phyloP scores from a whole-genome alignment of 2,888 invertebrate species.

The Archaeoteleia sp. region DNA sequence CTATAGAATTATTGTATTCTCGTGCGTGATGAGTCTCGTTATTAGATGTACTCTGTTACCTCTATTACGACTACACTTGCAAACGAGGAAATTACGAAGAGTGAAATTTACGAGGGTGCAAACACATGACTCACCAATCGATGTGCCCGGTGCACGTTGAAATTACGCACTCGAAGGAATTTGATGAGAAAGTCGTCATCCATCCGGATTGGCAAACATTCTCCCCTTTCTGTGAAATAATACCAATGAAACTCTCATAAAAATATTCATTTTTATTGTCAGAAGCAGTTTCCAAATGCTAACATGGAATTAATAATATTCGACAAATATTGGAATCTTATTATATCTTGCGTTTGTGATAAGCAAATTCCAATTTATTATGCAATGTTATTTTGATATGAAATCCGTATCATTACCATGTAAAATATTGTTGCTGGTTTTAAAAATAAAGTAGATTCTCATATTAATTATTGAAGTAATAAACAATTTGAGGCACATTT shows the following conservation, averaged over 20 bases:
- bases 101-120: constrained; percentile 29
- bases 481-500: too few relatives aligned
- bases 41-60: constrained; percentile 33
- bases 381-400: too few relatives aligned
- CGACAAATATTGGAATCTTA: too few relatives aligned
- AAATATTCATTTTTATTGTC: constrained; percentile 6
- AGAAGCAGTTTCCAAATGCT: too few relatives aligned
- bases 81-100: constrained; percentile 40
- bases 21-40: constrained; percentile 31
- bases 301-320: too few relatives aligned
- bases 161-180: constrained; percentile 85
- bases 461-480: too few relatives aligned
- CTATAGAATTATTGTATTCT: constrained; percentile 41
- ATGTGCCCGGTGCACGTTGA: constrained; percentile 83
- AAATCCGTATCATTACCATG: too few relatives aligned
- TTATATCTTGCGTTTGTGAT: too few relatives aligned
- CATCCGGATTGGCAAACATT: constrained; percentile 84
- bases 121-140: constrained; percentile 79
- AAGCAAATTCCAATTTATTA: too few relatives aligned
- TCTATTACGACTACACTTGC: constrained; percentile 21
- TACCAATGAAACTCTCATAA: too few relatives aligned
- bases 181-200: constrained; percentile 85
- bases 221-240: constrained; percentile 80
- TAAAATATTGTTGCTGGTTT: too few relatives aligned
- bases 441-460: too few relatives aligned